Evolutionary conservation across 2,797 vertebrate genomes (phyloP).

Genomic region (Tauraco hartlaubi): DNA sequence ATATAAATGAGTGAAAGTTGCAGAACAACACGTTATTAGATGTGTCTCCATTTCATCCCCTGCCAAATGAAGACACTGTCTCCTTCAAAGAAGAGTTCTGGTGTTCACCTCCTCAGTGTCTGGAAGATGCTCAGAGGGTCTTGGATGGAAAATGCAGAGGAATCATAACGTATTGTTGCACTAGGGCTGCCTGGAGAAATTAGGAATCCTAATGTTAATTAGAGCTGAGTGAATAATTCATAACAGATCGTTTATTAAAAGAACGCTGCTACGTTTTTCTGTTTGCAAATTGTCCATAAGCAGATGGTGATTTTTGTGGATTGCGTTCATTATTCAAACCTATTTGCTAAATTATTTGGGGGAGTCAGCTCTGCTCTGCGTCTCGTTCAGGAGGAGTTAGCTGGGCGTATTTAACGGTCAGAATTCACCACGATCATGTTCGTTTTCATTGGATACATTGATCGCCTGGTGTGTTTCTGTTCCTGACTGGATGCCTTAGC

Average conservation of each 20-base stretch:
- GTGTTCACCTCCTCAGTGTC: background rate
- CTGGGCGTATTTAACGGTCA: background rate
- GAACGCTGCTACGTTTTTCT: conserved; percentile 20
- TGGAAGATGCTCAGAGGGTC: background rate
- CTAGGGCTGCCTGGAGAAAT: conserved; percentile 24
- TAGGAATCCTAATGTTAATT: conserved; percentile 50
- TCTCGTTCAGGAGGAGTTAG: background rate
- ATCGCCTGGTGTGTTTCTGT: conserved; percentile 19
- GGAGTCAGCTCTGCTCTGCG: background rate
- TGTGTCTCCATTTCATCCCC: background rate
- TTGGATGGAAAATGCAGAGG: background rate
- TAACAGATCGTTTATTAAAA: background rate
- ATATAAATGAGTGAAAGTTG: background rate
- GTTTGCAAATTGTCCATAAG: conserved; percentile 52
- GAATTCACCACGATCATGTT: background rate
- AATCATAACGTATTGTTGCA: background rate
- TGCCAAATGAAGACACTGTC: background rate
- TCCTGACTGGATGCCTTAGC: background rate
- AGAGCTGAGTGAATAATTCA: conserved; percentile 60
- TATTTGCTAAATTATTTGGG: conserved; percentile 41
- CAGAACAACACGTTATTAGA: background rate
- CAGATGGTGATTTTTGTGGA: conserved; percentile 60
- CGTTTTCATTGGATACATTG: background rate
- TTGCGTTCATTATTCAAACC: conserved; percentile 17
- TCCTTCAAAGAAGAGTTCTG: background rate